Evolutionary conservation across 53 echinoderm and acorn worm species (phyloP).

Genomic region (Luidia sarsii): DNA sequence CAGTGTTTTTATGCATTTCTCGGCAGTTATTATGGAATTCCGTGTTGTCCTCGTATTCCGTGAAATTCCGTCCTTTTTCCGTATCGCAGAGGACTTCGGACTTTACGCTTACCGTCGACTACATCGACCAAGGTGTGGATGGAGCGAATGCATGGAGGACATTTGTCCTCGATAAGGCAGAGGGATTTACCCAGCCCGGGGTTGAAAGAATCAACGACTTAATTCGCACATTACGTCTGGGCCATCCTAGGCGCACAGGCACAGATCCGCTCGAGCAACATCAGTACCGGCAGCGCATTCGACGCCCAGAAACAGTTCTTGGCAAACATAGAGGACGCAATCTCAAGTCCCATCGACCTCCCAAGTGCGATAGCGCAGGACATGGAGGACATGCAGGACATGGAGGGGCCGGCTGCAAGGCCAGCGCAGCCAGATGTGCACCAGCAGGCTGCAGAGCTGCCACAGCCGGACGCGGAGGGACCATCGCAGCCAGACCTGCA

Average conservation of each 20-base stretch:
- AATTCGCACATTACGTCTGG: slow-evolving; percentile 38
- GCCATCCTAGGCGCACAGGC: slow-evolving; percentile 30
- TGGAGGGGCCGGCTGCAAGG: no score
- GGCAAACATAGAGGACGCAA: slow-evolving; percentile 31
- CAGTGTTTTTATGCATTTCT: no score
- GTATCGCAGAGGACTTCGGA: not conserved
- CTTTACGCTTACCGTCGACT: slow-evolving; percentile 21
- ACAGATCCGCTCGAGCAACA: slow-evolving; percentile 16
- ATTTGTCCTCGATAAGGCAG: slow-evolving; percentile 25
- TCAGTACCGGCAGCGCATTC: slow-evolving; percentile 33
- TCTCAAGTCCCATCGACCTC: slow-evolving; percentile 32
- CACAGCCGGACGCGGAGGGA: not conserved
- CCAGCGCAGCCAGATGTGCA: no score
- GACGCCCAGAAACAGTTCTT: slow-evolving; percentile 43
- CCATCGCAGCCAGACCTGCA: not conserved
- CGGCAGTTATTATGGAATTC: no score
- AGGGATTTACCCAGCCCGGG: slow-evolving; percentile 31
- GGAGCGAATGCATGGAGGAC: not conserved
- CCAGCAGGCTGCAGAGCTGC: not conserved
- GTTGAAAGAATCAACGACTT: slow-evolving; percentile 35
- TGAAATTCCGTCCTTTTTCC: no score
- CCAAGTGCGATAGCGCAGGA: slow-evolving; percentile 13
- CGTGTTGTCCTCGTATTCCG: no score
- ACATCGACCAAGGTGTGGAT: slow-evolving; percentile 2
- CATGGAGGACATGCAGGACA: not conserved